Percentiles rank a stretch among this genome's conserved stretches.
Conservation (phyloP, 2,797 vertebrate genomes). For the Alca torda region DNA sequence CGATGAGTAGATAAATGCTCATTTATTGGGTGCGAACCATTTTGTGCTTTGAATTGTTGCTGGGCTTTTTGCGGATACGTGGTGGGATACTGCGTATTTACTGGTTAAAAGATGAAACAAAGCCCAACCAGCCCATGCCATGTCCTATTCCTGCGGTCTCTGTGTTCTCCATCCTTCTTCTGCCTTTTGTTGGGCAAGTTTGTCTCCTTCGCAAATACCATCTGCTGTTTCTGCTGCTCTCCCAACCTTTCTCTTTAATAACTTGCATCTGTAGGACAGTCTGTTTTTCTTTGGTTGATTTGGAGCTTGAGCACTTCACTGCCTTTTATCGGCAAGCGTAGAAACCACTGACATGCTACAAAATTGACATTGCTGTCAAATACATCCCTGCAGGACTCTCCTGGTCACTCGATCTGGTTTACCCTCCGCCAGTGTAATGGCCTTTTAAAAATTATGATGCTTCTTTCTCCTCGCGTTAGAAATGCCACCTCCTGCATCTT, state of each 20-base stretch:
- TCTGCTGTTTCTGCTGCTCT: not conserved
- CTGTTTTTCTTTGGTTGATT: not conserved
- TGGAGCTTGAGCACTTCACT: not conserved
- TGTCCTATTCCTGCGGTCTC: not conserved
- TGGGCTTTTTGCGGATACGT: not conserved
- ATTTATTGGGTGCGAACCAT: not conserved
- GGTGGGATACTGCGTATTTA: not conserved
- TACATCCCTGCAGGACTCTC: not conserved
- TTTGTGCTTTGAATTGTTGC: not conserved
- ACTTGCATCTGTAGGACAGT: not conserved
- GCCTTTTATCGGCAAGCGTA: accelerated
- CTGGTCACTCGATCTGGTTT: not conserved
- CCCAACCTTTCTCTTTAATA: not conserved
- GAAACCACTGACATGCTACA: accelerated
- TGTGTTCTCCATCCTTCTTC: not conserved
- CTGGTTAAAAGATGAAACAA: not conserved
- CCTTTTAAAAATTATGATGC: not conserved
- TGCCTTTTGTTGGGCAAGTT: not conserved
- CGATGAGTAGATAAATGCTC: not conserved
- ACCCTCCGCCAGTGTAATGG: not conserved
- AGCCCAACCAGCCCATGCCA: not conserved
- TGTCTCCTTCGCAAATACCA: not conserved
- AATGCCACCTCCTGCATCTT: not conserved
- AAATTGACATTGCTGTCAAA: accelerated
- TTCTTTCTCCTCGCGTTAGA: not conserved